A percentile compares a stretch with the other conserved stretches of the same genome.
Evolutionary conservation across 2,113 vertebrate genomes (phyloP).

Genomic region (Pangasianodon hypophthalmus): DNA sequence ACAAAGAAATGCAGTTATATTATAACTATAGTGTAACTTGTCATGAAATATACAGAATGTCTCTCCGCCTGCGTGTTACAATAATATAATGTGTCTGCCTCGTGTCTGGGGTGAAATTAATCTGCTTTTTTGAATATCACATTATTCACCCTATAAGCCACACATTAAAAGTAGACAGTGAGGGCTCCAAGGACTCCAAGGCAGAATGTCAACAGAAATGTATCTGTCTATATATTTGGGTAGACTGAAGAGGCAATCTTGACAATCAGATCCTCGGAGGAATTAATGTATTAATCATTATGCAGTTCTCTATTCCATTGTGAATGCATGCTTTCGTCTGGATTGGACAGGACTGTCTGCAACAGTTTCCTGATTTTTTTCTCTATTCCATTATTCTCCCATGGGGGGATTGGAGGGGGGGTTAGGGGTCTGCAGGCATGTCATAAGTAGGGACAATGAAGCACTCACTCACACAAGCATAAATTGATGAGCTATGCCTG

Average conservation of each 20-base stretch:
- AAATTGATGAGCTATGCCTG: slow-evolving; percentile 28
- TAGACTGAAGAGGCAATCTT: neutral
- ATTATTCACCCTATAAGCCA: neutral
- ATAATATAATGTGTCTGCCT: neutral
- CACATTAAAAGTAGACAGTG: neutral
- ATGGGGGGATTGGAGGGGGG: neutral
- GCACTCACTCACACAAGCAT: slow-evolving; percentile 36
- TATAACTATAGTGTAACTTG: neutral
- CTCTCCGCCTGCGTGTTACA: neutral
- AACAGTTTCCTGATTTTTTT: neutral
- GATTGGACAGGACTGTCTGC: neutral
- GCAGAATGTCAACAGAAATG: neutral
- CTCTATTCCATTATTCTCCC: neutral
- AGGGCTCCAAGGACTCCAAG: neutral
- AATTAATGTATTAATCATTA: neutral
- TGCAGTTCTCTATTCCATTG: neutral
- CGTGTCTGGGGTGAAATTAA: neutral
- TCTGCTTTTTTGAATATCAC: neutral
- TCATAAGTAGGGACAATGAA: slow-evolving; percentile 32
- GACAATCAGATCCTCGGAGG: neutral
- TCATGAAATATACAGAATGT: neutral
- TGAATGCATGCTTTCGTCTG: neutral
- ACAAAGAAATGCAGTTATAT: neutral
- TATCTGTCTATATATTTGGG: neutral
- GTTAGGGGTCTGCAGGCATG: neutral